phyloP scores from a whole-genome alignment of 2,113 vertebrate genomes.

The Tyrannus savana region DNA sequence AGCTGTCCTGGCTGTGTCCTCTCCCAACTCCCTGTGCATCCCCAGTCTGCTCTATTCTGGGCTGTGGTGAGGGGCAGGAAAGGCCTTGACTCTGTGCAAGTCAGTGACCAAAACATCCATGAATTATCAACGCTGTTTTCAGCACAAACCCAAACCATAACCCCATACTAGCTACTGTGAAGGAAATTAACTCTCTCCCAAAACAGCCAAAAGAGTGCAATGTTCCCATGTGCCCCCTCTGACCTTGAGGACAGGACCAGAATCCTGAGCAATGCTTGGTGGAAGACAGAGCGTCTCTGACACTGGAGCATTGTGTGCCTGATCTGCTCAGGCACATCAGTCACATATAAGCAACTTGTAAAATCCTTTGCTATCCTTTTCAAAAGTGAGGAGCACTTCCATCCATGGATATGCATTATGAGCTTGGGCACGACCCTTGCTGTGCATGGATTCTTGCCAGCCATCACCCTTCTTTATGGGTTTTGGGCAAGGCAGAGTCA shows the following conservation, averaged over 20 bases:
- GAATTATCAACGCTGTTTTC: not conserved
- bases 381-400: not conserved
- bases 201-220: not conserved
- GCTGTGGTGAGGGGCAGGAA: not conserved
- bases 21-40: not conserved
- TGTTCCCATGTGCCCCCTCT: not conserved
- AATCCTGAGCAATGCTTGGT: not conserved
- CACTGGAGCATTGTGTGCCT: not conserved
- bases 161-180: not conserved
- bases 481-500: not conserved
- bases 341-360: not conserved
- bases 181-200: not conserved
- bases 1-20: not conserved
- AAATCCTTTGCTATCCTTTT: not conserved
- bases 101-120: not conserved
- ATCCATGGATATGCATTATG: accelerated
- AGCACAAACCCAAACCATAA: not conserved
- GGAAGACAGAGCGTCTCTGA: not conserved
- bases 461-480: accelerated
- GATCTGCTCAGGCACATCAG: not conserved
- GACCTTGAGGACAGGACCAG: not conserved
- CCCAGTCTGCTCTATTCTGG: not conserved
- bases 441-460: not conserved
- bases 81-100: not conserved
- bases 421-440: not conserved